Evolutionary conservation across 2,113 vertebrate species (phyloP).

Genomic region (Craseonycteris thonglongyai): DNA sequence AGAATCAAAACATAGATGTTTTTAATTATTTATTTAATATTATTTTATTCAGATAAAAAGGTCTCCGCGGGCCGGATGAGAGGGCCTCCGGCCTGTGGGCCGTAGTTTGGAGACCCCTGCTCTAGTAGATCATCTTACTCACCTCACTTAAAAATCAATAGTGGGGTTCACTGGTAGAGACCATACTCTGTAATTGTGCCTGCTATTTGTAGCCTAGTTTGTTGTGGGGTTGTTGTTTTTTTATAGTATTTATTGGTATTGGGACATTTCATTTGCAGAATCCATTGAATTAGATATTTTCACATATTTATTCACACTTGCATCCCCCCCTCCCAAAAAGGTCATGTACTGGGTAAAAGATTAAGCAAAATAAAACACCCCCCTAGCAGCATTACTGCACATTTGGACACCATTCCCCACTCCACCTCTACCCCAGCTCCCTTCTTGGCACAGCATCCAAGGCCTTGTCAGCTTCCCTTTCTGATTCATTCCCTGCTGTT

Average conservation of each 20-base stretch:
- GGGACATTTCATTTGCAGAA: background rate
- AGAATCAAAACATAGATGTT: too few relatives aligned
- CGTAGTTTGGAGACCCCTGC: too few relatives aligned
- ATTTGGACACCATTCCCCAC: background rate
- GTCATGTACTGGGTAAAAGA: background rate
- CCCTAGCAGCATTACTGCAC: background rate
- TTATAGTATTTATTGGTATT: background rate
- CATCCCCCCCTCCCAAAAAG: background rate
- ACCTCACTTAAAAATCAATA: background rate
- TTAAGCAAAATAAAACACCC: background rate
- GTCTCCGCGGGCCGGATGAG: too few relatives aligned
- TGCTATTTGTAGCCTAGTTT: background rate
- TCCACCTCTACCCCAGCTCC: accelerated
- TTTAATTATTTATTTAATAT: too few relatives aligned
- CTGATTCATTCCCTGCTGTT: background rate
- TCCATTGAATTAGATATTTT: background rate
- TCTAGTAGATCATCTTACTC: background rate
- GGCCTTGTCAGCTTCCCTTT: background rate
- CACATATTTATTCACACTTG: background rate
- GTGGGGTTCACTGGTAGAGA: background rate
- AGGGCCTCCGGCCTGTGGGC: too few relatives aligned
- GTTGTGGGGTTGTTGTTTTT: too few relatives aligned
- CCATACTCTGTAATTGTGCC: background rate
- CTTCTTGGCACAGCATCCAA: background rate
- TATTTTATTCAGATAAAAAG: too few relatives aligned